phyloP scores from a whole-genome alignment of 1,140 invertebrate genomes.

The Eriocheir sinensis region DNA sequence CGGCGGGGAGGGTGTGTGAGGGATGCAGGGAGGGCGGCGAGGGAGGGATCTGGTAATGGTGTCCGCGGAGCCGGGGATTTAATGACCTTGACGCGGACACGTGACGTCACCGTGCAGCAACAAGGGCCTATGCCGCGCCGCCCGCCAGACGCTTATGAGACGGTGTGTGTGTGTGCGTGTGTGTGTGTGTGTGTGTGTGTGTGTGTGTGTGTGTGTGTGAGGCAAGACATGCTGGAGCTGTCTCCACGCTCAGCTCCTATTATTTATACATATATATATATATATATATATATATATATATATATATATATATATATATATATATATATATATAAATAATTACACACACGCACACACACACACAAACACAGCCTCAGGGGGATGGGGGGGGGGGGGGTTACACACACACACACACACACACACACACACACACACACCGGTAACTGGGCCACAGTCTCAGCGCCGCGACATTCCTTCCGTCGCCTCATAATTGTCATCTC shows the following conservation, averaged over 20 bases:
- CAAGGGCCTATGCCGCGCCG: constrained; percentile 41
- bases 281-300: constrained; percentile 53
- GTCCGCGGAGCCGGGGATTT: constrained; percentile 58
- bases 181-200: constrained; percentile 29
- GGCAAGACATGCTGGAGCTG: not conserved
- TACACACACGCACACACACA: not conserved
- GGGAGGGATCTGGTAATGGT: not conserved
- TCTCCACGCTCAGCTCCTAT: not conserved
- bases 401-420: constrained; percentile 38
- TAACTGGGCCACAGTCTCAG: not conserved
- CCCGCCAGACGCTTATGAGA: constrained; percentile 49
- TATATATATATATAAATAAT: constrained; percentile 54
- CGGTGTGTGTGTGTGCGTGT: not conserved
- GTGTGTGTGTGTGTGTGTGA: constrained; percentile 52
- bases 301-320: constrained; percentile 62
- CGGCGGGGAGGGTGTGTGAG: not conserved
- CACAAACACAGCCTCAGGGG: not conserved
- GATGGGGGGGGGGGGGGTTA: too few relatives aligned
- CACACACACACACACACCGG: constrained; percentile 44
- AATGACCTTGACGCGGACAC: constrained; percentile 67
- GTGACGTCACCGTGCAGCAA: constrained; percentile 53
- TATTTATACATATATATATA: constrained; percentile 4
- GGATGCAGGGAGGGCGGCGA: not conserved
- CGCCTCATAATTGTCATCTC: not conserved
- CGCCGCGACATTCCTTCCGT: not conserved